Percentiles rank a stretch among this genome's conserved stretches.
phyloP scores from a whole-genome alignment of 2,888 invertebrate genomes.

The Acronicta leporina region DNA sequence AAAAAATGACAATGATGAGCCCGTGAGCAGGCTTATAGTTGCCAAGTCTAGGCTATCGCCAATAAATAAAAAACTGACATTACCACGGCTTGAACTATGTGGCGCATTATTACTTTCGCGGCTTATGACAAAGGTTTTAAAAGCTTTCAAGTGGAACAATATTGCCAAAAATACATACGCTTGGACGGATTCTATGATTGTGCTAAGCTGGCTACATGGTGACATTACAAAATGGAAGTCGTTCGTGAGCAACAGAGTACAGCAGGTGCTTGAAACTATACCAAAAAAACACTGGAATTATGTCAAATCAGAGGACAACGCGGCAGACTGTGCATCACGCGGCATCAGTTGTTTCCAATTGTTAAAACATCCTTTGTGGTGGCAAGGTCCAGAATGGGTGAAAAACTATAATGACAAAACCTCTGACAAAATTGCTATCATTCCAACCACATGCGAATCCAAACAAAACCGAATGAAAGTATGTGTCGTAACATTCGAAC shows the following conservation, averaged over 20 bases:
- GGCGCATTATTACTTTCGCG: neutral
- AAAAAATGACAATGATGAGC: too few relatives aligned
- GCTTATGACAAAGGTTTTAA: neutral
- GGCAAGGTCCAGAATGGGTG: conserved; percentile 5
- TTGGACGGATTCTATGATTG: neutral
- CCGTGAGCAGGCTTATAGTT: neutral
- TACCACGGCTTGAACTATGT: neutral
- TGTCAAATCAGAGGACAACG: neutral
- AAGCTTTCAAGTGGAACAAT: conserved; percentile 1
- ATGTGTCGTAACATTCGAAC: conserved; percentile 7
- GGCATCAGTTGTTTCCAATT: neutral
- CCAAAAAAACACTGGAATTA: conserved; percentile 3
- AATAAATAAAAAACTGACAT: neutral
- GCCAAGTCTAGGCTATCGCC: conserved; percentile 1
- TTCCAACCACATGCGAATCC: conserved; percentile 7
- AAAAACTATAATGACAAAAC: conserved; percentile 2
- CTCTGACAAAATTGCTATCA: neutral
- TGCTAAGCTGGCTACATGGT: neutral
- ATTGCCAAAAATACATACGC: conserved; percentile 1
- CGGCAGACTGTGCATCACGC: conserved; percentile 1
- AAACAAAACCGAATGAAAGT: conserved; percentile 8
- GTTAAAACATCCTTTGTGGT: conserved; percentile 3
- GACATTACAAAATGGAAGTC: conserved; percentile 2
- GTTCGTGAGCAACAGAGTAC: conserved; percentile 5
- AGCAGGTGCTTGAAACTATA: neutral